phyloP scores from a whole-genome alignment of 2,797 vertebrate genomes.

The Channa striata region DNA sequence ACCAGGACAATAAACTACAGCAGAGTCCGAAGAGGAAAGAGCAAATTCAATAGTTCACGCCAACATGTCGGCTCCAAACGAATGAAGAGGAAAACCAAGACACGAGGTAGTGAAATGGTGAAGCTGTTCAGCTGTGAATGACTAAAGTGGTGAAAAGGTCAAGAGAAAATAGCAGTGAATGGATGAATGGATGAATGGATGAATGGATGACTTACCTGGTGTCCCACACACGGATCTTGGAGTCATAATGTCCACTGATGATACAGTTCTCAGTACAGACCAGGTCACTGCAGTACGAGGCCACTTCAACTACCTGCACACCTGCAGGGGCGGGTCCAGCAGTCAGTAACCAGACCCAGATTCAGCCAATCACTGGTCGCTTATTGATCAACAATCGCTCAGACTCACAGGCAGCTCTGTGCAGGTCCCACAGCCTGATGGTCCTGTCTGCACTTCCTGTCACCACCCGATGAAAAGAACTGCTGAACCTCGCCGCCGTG shows the following conservation, averaged over 20 bases:
- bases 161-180: no score
- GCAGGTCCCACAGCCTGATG: constrained; percentile 90
- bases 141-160: not conserved
- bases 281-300: constrained; percentile 90
- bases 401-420: constrained; percentile 87
- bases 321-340: constrained; percentile 72
- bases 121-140: not conserved
- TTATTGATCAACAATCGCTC: not conserved
- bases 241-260: constrained; percentile 90
- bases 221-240: constrained; percentile 91
- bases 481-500: constrained; percentile 88
- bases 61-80: no score
- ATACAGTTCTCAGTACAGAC: constrained; percentile 87
- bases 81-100: no score
- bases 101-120: not conserved
- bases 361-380: constrained; percentile 2
- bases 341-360: not conserved
- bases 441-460: constrained; percentile 90
- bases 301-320: constrained; percentile 80
- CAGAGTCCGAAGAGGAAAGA: no score
- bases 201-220: constrained; percentile 83
- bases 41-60: no score
- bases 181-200: no score
- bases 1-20: no score
- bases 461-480: constrained; percentile 84